These are phyloP conservation scores for Mastigias papua DNA, from an alignment of 30 jellyfish, hydroid and myxozoan species.

Conservation along the genomic window DNA sequence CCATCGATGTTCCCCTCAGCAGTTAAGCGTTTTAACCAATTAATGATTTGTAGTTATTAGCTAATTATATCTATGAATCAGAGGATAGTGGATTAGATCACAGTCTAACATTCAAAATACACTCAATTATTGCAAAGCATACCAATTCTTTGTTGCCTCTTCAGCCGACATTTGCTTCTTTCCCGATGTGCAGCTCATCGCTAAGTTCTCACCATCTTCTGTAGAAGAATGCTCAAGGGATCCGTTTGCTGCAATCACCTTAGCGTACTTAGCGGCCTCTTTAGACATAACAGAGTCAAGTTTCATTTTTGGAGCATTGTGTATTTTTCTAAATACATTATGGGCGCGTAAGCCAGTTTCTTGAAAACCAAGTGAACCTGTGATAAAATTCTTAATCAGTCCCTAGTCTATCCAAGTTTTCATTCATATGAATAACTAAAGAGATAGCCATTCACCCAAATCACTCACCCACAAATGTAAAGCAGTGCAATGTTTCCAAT, in stretches of 20 bases:
- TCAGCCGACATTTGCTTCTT: constrained; percentile 82
- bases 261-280: constrained; percentile 94
- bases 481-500: no score
- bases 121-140: no score
- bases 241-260: constrained; percentile 74
- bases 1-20: no score
- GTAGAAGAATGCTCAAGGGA: constrained; percentile 60
- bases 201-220: constrained; percentile 94
- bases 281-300: constrained; percentile 77
- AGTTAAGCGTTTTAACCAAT: no score
- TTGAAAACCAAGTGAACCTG: constrained; percentile 55
- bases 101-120: no score
- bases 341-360: constrained; percentile 93
- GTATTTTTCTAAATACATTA: constrained; percentile 88
- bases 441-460: no score
- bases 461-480: no score
- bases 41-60: no score
- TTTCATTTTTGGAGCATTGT: constrained; percentile 74
- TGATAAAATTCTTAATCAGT: not conserved
- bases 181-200: constrained; percentile 85
- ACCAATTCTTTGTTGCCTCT: constrained; percentile 93
- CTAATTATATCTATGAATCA: no score
- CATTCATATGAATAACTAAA: no score
- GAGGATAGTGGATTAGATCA: no score
- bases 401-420: no score